Evolutionary conservation across 2,113 vertebrate genomes (phyloP), one percentile per base, ranked within the genome.

Genomic region (Chrysochloris asiatica): DNA sequence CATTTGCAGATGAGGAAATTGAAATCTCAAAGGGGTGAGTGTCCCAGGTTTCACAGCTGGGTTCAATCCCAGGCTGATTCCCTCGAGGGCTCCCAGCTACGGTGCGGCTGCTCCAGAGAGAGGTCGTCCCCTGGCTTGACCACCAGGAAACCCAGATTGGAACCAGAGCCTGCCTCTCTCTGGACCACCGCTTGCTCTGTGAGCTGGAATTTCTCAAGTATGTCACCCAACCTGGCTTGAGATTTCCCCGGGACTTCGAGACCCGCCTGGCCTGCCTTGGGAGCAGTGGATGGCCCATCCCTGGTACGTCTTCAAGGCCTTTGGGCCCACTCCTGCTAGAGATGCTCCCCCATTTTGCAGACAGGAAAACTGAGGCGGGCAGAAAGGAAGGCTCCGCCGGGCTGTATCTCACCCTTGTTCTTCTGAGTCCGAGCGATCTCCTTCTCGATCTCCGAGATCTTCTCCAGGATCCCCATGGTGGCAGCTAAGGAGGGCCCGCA

Each of bases 381-480:
- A 30, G 50, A 71, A 69, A 69, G 54, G 17, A 63, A 88, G 81
- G 69, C 54, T 76, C 63, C 41, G 47, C 38, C 2, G 21, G 69
- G 43, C 47, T 43, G 47, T n/a, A 83, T 61, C 91, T 87, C 91
- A 99, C 99, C 99, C 98, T 99, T 99, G 96, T 99, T 99, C 97
- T 99, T 99, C 98, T 99, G 99, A 33, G 99, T 99, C 93, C 99
- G 98, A 88, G 98, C 98, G 92, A 99, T 99, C 98, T 99, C 99
- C 97, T 97, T 98, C 98, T 99, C 99, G 94, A 99, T 99, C 97
- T 99, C 99, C 16, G 99, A 97, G 95, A 99, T 99, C 97, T 99
- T 99, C 91, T 99, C 99, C 76, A 99, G 92, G 96, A 99, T 99
- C n/a, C 99, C 99, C 99, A 99, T 99, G 94, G 95, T 86, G 87